Evolutionary conservation across 2,797 vertebrate species (phyloP).

Genomic region (Cichlasoma orientale): DNA sequence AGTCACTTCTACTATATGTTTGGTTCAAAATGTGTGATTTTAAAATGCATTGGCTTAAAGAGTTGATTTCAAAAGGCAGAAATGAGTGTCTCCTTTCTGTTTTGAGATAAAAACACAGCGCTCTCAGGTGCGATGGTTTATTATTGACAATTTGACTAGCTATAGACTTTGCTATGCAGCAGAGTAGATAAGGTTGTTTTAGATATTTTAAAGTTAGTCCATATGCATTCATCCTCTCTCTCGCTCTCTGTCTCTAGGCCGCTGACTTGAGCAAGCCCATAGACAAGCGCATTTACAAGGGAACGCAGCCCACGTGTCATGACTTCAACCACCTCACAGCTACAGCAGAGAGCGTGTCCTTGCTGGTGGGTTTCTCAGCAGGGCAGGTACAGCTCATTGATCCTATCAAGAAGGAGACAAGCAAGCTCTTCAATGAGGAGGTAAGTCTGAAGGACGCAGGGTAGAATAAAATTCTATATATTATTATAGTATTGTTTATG

Average conservation of each 20-base stretch:
- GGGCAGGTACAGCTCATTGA: constrained; percentile 99
- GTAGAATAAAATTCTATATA: not conserved
- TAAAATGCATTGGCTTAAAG: not conserved
- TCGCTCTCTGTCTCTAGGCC: constrained; percentile 78
- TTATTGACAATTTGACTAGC: not conserved
- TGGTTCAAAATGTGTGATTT: not conserved
- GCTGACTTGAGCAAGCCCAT: constrained; percentile 98
- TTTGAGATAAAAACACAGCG: not conserved
- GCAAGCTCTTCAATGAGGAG: constrained; percentile 99
- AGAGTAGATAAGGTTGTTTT: not conserved
- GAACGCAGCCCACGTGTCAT: constrained; percentile 98
- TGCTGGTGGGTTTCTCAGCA: constrained; percentile 98
- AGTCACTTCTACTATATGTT: not conserved
- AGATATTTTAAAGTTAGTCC: constrained; percentile 4
- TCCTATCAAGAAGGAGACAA: constrained; percentile 99
- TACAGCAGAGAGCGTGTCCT: constrained; percentile 94
- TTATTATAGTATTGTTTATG: not conserved
- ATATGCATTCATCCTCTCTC: not conserved
- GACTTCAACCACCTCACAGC: constrained; percentile 99
- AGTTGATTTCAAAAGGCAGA: not conserved
- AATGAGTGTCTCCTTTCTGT: not conserved
- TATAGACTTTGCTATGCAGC: not conserved
- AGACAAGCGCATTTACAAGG: constrained; percentile 99
- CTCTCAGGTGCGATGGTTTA: not conserved
- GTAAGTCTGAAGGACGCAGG: constrained; percentile 76